phyloP scores from a whole-genome alignment of 2,888 invertebrate genomes.

The Strigamia maritima region DNA sequence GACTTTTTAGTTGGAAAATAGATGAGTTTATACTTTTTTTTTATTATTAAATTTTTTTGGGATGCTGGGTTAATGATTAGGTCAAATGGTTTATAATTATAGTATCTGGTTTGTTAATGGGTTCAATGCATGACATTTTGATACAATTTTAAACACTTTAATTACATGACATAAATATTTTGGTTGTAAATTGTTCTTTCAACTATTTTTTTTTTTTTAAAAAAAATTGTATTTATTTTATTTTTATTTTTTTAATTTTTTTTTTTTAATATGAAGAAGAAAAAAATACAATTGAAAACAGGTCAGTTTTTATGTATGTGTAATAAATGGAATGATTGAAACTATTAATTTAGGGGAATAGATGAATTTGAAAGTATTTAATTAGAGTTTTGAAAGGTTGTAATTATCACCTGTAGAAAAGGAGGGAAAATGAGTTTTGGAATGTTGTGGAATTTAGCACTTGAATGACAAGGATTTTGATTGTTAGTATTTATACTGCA shows the following conservation, averaged over 20 bases:
- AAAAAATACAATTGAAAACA: not conserved
- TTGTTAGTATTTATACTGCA: no score
- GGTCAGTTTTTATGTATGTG: not conserved
- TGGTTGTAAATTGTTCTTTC: not conserved
- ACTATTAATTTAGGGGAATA: not conserved
- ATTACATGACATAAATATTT: not conserved
- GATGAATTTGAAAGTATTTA: not conserved
- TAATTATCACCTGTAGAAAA: not conserved
- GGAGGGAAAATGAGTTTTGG: not conserved
- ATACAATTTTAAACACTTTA: not conserved
- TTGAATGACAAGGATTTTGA: not conserved
- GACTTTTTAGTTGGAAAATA: not conserved
- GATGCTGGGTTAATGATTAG: slow-evolving; percentile 7
- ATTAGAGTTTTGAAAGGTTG: not conserved
- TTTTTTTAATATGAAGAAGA: not conserved
- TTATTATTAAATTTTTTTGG: not conserved
- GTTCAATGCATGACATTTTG: not conserved
- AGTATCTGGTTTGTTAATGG: not conserved
- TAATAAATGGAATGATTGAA: not conserved
- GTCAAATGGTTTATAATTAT: slow-evolving; percentile 1
- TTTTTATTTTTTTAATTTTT: not conserved
- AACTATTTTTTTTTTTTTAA: not conserved
- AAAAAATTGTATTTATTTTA: not conserved
- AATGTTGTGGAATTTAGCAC: not conserved
- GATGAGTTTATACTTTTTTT: not conserved